phyloP scores from a whole-genome alignment of 2,888 invertebrate genomes.

The Mystacides longicornis region DNA sequence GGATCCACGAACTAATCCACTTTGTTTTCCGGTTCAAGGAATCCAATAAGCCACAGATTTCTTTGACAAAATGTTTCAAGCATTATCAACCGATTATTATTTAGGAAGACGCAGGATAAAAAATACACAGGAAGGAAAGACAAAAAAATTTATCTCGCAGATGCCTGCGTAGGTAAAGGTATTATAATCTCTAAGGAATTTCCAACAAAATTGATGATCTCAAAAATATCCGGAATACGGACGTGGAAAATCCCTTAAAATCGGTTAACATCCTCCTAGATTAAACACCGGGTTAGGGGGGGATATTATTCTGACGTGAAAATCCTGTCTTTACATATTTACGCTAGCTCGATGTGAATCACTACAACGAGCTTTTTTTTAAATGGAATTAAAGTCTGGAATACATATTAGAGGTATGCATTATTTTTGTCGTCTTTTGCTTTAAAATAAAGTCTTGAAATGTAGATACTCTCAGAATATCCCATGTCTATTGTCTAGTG shows the following conservation, averaged over 20 bases:
- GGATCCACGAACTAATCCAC: not conserved
- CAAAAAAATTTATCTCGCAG: not conserved
- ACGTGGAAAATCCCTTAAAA: not conserved
- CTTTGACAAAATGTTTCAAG: not conserved
- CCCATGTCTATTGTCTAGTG: too few relatives aligned
- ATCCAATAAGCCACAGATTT: conserved; percentile 1
- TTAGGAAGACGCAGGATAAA: not conserved
- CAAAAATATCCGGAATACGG: not conserved
- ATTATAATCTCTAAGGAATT: not conserved
- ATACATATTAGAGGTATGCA: too few relatives aligned
- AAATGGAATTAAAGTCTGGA: too few relatives aligned
- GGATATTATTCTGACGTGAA: not conserved
- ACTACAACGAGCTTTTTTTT: too few relatives aligned
- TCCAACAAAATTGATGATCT: conserved; percentile 1
- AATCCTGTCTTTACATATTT: not conserved
- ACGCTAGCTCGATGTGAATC: not conserved
- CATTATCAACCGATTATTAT: not conserved
- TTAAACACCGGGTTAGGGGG: not conserved
- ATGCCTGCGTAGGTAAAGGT: not conserved
- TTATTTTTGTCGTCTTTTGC: too few relatives aligned
- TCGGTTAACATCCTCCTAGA: not conserved
- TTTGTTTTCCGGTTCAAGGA: not conserved
- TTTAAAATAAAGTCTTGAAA: too few relatives aligned
- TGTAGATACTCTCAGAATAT: too few relatives aligned
- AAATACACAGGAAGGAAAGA: not conserved